phyloP scores from a whole-genome alignment of 1,140 invertebrate species.

The Drosophila nebulosa region DNA sequence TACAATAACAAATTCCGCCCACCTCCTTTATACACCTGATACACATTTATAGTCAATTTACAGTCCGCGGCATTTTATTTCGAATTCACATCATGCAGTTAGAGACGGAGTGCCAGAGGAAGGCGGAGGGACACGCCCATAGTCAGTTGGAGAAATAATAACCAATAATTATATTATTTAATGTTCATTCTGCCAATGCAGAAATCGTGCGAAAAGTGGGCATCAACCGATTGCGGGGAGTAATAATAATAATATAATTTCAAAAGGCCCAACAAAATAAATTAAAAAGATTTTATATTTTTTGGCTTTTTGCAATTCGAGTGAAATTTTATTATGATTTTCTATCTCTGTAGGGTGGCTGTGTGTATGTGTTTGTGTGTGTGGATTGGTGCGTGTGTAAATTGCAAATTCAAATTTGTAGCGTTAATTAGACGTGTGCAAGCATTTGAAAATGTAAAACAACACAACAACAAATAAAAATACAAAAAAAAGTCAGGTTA shows the following conservation, averaged over 20 bases:
- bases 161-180: constrained; percentile 9
- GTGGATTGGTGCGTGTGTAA: background rate
- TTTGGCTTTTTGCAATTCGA: constrained; percentile 6
- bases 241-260: background rate
- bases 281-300: background rate
- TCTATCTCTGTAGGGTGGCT: background rate
- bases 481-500: background rate
- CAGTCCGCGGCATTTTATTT: background rate
- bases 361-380: background rate
- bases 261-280: background rate
- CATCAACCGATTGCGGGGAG: background rate
- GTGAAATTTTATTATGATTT: constrained; percentile 1
- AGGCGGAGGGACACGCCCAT: background rate
- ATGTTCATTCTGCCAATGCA: constrained; percentile 8
- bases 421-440: constrained; percentile 43
- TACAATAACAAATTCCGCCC: background rate
- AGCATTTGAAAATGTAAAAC: constrained; percentile 5
- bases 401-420: constrained; percentile 6
- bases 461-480: constrained; percentile 8
- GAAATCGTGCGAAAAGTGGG: background rate
- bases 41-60: constrained; percentile 11
- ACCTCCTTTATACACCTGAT: background rate
- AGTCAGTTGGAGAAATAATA: background rate
- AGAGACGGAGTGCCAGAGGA: background rate
- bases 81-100: background rate